Evolutionary conservation across 2,888 invertebrate species (phyloP).

Genomic region (Eupithecia vulgata): DNA sequence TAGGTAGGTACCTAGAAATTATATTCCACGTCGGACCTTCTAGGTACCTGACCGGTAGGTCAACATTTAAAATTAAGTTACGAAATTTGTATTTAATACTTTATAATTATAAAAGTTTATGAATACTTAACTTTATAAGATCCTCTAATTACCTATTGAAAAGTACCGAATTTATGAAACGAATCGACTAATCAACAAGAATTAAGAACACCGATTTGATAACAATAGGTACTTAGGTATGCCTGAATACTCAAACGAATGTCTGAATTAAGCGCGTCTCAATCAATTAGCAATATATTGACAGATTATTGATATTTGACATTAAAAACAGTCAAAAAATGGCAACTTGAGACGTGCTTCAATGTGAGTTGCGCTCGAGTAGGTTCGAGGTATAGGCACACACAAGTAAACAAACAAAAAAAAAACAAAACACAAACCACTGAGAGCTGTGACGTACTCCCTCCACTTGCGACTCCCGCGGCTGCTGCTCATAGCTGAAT

Average conservation of each 20-base stretch:
- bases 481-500: constrained; percentile 68
- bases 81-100: not conserved
- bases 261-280: no score
- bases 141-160: not conserved
- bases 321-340: not conserved
- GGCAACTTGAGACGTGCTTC: not conserved
- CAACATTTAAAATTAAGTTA: no score
- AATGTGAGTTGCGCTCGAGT: no score
- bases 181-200: not conserved
- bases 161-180: not conserved
- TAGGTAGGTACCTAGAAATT: no score
- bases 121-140: not conserved
- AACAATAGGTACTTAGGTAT: not conserved
- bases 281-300: no score
- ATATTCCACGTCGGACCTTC: no score
- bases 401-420: not conserved
- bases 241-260: no score
- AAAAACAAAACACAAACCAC: constrained; percentile 59
- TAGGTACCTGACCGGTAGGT: no score
- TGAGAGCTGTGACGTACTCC: constrained; percentile 79
- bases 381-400: no score
- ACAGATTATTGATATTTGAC: no score
- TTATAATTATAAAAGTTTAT: no score
- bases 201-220: not conserved
- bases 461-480: constrained; percentile 76